Base-by-base conservation (phyloP, 2,888 invertebrate genomes). In the Ceraclea dissimilis region DNA sequence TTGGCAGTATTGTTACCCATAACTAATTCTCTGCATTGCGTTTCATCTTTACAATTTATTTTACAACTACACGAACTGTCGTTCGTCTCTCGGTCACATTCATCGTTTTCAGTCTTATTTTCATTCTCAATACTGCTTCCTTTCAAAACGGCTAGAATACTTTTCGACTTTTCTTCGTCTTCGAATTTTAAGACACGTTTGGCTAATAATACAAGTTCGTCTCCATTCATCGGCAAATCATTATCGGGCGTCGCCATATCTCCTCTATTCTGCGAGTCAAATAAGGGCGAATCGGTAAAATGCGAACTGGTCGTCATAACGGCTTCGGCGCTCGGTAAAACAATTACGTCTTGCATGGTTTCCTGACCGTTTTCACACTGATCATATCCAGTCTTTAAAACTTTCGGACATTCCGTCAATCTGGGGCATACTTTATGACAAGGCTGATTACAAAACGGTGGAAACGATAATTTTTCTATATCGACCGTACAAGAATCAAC, bases 241-340 rank as follows among this genome's bases (percentile, higher is more conserved):
- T 18, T 20, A 31, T 46, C 50, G 20, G 33, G 18, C 20, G 49
- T n/a, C 13, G 39, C 16, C 39, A n/a, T 13, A 16, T 39, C 39
- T 2, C 13, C 13, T 39, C 16, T 39, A 21, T 49, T 47, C 47
- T 54, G 50, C 39, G 50, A n/a, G 20, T 58, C 58, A 17, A 54
- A 54, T n/a, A 56, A 48, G 11, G 56, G 49, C 13, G 60, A 57
- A 43, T 61, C 58, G 10, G 56, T 60, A 39, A 60, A 61, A 43
- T 61, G 60, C 4, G 61, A 62, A 21, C 58, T 60, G 4, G 58
- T 17, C 8, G 60, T 57, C 52, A 61, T 34, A 8, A 61, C 60
- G 6, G 65, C 64, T 31, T 65, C 58, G 47, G 64, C 64, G 33
- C 60, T 64, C 56, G 66, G 66, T 58, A 66, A 65, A 62, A 67